Percentiles rank a stretch among this genome's conserved stretches.
These are phyloP conservation scores for Tetranychus truncatus DNA, from an alignment of 2,888 invertebrate genomes.

Conservation along the genomic window DNA sequence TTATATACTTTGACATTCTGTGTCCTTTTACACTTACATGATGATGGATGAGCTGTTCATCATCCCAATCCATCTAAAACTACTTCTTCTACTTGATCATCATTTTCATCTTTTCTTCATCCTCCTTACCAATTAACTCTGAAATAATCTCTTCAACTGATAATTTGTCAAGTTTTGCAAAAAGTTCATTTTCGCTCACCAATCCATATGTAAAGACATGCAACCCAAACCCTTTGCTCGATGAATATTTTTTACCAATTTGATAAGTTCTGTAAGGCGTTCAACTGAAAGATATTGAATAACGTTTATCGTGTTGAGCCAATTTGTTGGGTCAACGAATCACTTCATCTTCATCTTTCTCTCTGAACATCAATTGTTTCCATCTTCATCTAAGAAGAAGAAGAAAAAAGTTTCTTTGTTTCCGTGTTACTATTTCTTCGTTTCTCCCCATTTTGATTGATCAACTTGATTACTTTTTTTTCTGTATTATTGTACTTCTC, in stretches of 20 bases:
- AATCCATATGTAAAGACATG: not conserved
- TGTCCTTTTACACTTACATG: conserved; percentile 1
- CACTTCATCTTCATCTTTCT: not conserved
- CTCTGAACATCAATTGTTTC: not conserved
- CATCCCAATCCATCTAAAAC: not conserved
- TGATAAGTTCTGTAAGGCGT: not conserved
- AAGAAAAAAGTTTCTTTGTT: not conserved
- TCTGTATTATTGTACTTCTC: not conserved
- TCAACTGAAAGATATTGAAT: not conserved
- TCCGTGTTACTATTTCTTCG: not conserved
- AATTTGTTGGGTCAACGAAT: not conserved
- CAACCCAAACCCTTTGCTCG: not conserved
- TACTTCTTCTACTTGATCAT: too few relatives aligned
- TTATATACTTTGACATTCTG: not conserved
- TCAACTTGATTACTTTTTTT: not conserved
- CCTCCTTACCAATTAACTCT: not conserved
- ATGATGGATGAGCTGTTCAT: not conserved
- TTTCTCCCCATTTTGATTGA: not conserved
- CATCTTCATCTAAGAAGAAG: not conserved
- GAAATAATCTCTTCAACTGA: not conserved
- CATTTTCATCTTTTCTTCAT: not conserved
- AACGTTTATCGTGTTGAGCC: not conserved
- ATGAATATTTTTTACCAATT: too few relatives aligned
- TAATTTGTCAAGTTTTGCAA: not conserved
- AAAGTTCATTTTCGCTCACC: not conserved